Base-by-base conservation (phyloP, 1,140 invertebrate species). In the Drosophila subpulchrella region DNA sequence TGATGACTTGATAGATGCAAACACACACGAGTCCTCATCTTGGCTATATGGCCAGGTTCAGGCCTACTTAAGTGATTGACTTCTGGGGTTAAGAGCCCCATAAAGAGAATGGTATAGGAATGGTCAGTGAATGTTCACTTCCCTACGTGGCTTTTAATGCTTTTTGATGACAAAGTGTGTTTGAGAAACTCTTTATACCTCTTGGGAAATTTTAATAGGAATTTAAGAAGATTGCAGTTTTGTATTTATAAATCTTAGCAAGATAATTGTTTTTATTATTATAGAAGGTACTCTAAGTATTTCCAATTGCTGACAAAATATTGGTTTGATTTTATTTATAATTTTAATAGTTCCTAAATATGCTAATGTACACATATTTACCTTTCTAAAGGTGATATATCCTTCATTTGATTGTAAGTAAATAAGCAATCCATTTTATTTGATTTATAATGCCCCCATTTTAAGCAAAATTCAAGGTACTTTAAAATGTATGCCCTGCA, bases 1-100 rank as follows among this genome's bases (percentile, higher is more conserved):
- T 84, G 59, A 85, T 85, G 77, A 47, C 70, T 73, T 54, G 51
- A 71, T 70, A 50, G 51, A 71, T 71, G 67, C 67, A 58, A 54
- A 50, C 66, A 71, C 66, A 57, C 65, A 71, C 67, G 44, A 58
- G 44, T 66, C 15, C 34, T 3, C 55, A 41, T 41, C 34, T 61
- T 11, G n/a, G 20, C 15, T 30, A 39, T 47, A 32, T 61, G 57
- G 56, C 32, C 70, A 73, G 70, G 70, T 73, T 73, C n/a, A 42
- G 57, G 70, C 32, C 39, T 32, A 48, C 65, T 61, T 74, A 73
- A 73, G 70, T 73, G 70, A 73, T 73, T 73, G 70, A 61, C 70
- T 73, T 73, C 57, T 73, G 68, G 68, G 70, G 68, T 73, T 73
- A 73, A 73, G 68, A 73, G 67, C 67, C 51, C n/a, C 67, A 71